These are phyloP conservation scores for Stenodema calcarata DNA, from an alignment of 2,888 invertebrate genomes.

Conservation along the genomic window DNA sequence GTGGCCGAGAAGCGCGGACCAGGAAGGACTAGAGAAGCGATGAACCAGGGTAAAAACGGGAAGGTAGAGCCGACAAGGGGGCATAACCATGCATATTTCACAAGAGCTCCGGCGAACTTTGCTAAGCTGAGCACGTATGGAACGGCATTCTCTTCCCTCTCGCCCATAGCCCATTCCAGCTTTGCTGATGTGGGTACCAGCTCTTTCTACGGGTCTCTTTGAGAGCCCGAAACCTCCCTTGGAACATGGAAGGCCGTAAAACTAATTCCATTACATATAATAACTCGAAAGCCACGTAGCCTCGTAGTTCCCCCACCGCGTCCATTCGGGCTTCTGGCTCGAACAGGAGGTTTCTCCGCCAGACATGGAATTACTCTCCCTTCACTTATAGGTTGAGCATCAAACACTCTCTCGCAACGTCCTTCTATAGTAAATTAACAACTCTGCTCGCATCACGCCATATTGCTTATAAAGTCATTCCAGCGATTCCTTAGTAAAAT, in stretches of 20 bases:
- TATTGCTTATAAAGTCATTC: no score
- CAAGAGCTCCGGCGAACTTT: neutral
- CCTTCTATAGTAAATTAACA: no score
- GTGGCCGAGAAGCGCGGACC: neutral
- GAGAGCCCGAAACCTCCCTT: neutral
- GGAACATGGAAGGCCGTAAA: slow-evolving; percentile 26
- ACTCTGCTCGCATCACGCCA: no score
- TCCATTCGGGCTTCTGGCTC: neutral
- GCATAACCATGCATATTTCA: slow-evolving; percentile 25
- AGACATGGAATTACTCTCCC: neutral
- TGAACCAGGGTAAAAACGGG: neutral
- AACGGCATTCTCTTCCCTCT: slow-evolving; percentile 3
- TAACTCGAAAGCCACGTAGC: slow-evolving; percentile 14
- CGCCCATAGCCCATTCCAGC: slow-evolving; percentile 1
- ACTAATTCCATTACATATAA: slow-evolving; percentile 43
- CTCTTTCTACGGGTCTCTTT: slow-evolving; percentile 16
- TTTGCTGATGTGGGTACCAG: slow-evolving; percentile 18
- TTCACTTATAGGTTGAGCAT: neutral
- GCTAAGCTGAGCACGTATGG: slow-evolving; percentile 27
- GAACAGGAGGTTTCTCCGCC: neutral
- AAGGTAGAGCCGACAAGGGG: neutral
- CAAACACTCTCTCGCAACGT: no score
- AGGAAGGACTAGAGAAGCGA: neutral
- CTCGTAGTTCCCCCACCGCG: neutral
- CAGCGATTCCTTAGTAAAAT: no score